These are phyloP conservation scores for Trichogramma dendrolimi DNA, from an alignment of 2,888 invertebrate species.

Conservation along the genomic window DNA sequence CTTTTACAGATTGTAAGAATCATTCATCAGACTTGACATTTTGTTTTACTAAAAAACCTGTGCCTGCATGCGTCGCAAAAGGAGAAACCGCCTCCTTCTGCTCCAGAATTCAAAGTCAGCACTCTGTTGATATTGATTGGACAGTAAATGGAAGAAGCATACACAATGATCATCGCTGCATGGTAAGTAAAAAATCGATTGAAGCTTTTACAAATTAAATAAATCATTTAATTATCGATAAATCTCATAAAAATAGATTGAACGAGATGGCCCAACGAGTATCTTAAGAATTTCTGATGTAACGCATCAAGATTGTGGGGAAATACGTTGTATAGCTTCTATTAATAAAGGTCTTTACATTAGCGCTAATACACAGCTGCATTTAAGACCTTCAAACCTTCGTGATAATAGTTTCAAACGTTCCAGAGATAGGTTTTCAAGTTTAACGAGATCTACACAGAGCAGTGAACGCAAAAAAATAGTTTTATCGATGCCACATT, in stretches of 20 bases:
- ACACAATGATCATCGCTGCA: conserved; percentile 47
- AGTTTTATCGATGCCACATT: too few relatives aligned
- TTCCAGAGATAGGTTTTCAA: conserved; percentile 10
- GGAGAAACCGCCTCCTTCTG: conserved; percentile 58
- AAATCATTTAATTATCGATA: background rate
- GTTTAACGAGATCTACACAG: background rate
- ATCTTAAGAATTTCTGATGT: conserved; percentile 60
- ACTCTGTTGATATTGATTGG: conserved; percentile 56
- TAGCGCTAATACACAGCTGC: conserved; percentile 44
- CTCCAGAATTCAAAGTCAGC: conserved; percentile 54
- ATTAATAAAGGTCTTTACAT: conserved; percentile 41
- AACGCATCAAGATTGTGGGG: conserved; percentile 55
- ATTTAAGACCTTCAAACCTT: conserved; percentile 30
- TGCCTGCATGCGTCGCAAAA: conserved; percentile 54
- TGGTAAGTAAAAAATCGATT: conserved; percentile 31
- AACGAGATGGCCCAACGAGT: conserved; percentile 55
- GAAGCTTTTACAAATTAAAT: background rate
- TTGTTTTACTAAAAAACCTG: conserved; percentile 57
- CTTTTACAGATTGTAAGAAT: conserved; percentile 38
- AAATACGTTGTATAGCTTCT: conserved; percentile 50
- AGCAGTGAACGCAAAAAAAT: too few relatives aligned
- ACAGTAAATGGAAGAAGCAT: conserved; percentile 54
- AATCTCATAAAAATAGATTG: conserved; percentile 46
- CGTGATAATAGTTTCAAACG: background rate
- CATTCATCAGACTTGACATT: conserved; percentile 38